Evolutionary conservation across 1,140 invertebrate genomes (phyloP).

Genomic region (Cheumatopsyche charites): DNA sequence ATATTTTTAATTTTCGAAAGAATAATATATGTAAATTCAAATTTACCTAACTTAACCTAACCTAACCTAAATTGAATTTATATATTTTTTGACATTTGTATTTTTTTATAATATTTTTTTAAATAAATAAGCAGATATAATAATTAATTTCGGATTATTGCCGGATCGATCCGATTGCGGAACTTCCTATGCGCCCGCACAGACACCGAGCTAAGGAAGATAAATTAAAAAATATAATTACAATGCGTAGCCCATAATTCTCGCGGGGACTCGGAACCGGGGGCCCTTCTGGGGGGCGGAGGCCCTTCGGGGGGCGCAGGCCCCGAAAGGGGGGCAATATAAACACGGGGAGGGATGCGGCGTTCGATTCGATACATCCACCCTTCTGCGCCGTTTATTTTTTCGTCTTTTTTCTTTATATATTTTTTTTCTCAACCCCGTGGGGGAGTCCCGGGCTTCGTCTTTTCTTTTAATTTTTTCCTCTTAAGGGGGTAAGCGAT

Average conservation of each 20-base stretch:
- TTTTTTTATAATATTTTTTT: too few species aligned
- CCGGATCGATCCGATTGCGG: slow-evolving; percentile 36
- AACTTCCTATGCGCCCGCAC: slow-evolving; percentile 39
- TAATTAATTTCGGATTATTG: too few species aligned
- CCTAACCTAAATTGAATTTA: too few species aligned
- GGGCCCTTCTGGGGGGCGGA: slow-evolving; percentile 8
- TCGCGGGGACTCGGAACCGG: slow-evolving; percentile 55
- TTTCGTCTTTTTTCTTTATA: slow-evolving; percentile 1
- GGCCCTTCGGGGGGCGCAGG: neutral
- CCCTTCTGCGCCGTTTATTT: slow-evolving; percentile 11
- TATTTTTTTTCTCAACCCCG: too few species aligned
- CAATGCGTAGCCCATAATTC: slow-evolving; percentile 65
- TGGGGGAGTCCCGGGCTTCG: neutral
- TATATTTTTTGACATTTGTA: too few species aligned
- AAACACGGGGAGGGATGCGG: slow-evolving; percentile 29
- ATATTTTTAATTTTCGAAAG: too few species aligned
- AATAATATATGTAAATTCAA: too few species aligned
- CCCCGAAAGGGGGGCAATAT: slow-evolving; percentile 20
- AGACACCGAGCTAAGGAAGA: slow-evolving; percentile 60
- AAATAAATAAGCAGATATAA: too few species aligned
- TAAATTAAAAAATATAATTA: slow-evolving; percentile 67
- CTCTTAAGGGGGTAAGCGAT: slow-evolving; percentile 13
- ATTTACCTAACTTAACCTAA: too few species aligned
- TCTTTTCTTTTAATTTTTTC: slow-evolving; percentile 17
- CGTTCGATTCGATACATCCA: slow-evolving; percentile 29